Evolutionary conservation across 2,797 vertebrate genomes (phyloP).

Genomic region (Danio albolineatus): DNA sequence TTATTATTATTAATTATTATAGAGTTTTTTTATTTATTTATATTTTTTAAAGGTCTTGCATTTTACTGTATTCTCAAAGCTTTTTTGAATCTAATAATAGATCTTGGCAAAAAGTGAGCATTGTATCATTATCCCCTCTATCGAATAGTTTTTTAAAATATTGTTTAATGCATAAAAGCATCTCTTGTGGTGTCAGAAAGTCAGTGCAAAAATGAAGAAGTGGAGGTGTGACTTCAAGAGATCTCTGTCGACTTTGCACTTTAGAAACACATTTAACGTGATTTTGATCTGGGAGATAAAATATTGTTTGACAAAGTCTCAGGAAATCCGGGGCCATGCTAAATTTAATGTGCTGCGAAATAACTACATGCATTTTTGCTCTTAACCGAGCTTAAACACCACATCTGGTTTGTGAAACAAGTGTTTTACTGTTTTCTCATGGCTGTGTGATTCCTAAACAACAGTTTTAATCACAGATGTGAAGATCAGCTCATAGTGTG

Average conservation of each 20-base stretch:
- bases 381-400: neutral
- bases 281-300: neutral
- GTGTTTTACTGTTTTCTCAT: neutral
- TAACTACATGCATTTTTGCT: neutral
- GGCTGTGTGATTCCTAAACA: slow-evolving; percentile 17
- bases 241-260: neutral
- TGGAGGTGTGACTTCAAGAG: neutral
- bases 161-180: neutral
- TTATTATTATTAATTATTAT: too few species aligned
- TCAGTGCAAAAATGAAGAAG: neutral
- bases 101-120: neutral
- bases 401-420: slow-evolving; percentile 22
- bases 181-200: neutral
- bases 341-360: slow-evolving; percentile 2
- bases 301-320: neutral
- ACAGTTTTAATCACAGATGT: slow-evolving; percentile 15
- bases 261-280: neutral
- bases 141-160: neutral
- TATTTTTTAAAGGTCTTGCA: neutral
- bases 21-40: too few species aligned
- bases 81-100: neutral
- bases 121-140: neutral
- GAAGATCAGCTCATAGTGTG: slow-evolving; percentile 42
- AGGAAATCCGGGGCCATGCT: neutral
- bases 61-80: neutral